Evolutionary conservation across 2,113 vertebrate species (phyloP).

Genomic region (Rhipidura dahli): DNA sequence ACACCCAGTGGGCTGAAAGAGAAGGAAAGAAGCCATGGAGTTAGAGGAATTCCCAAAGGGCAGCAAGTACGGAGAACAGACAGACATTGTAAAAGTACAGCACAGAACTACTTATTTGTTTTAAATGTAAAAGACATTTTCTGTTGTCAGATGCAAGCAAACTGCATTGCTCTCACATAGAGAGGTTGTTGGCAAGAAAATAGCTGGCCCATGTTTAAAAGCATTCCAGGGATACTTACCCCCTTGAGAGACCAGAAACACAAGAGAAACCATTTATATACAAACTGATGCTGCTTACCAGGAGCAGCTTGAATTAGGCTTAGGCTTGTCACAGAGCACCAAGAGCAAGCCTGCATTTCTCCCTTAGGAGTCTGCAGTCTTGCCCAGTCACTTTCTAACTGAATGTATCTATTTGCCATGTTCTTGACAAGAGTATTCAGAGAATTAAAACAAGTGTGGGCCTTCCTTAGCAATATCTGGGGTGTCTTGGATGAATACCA

Average conservation of each 20-base stretch:
- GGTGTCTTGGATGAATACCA: background rate
- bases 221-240: slow-evolving; percentile 49
- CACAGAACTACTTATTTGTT: slow-evolving; percentile 12
- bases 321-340: background rate
- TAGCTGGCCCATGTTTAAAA: slow-evolving; percentile 37
- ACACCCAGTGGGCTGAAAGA: background rate
- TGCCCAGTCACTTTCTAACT: background rate
- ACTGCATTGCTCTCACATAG: background rate
- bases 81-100: slow-evolving; percentile 22
- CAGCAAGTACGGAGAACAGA: slow-evolving; percentile 18
- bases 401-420: background rate
- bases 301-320: background rate
- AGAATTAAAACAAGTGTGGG: background rate
- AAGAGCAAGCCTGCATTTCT: background rate
- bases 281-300: background rate
- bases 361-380: background rate
- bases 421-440: background rate
- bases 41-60: slow-evolving; percentile 23
- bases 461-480: background rate
- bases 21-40: background rate
- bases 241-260: slow-evolving; percentile 4
- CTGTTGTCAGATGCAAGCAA: slow-evolving; percentile 8
- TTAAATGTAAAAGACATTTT: slow-evolving; percentile 15
- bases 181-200: slow-evolving; percentile 9
- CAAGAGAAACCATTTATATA: background rate